Conservation (phyloP, 1,140 invertebrate genomes). For the Meloidogyne chitwoodi region DNA sequence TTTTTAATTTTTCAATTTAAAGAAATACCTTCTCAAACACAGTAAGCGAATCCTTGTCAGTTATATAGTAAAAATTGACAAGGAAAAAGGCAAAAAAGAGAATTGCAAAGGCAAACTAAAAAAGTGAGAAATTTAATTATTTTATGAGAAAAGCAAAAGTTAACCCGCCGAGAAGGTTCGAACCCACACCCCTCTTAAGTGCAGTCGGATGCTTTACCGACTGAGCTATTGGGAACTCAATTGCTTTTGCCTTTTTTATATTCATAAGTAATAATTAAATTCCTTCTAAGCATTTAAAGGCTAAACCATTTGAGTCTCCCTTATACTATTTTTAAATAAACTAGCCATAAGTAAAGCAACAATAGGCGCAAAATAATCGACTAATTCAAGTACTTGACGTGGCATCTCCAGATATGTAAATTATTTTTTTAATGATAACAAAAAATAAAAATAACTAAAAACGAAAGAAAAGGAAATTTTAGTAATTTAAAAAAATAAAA, state of each 20-base stretch:
- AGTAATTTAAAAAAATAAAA: not conserved
- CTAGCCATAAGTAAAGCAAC: constrained; percentile 9
- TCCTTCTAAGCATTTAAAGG: too few relatives aligned
- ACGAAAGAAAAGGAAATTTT: too few relatives aligned
- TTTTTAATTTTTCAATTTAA: not conserved
- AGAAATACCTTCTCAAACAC: constrained; percentile 10
- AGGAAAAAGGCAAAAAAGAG: constrained; percentile 13
- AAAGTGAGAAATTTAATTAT: not conserved
- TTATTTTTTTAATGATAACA: not conserved
- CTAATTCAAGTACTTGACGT: constrained; percentile 16
- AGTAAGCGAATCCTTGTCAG: constrained; percentile 11
- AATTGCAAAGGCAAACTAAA: constrained; percentile 9
- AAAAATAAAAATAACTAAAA: not conserved
- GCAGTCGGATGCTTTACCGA: not conserved
- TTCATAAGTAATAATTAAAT: too few relatives aligned
- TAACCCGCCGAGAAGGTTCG: too few relatives aligned
- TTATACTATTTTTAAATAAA: not conserved
- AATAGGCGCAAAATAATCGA: constrained; percentile 9
- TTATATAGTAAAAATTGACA: constrained; percentile 18
- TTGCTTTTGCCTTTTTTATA: too few relatives aligned
- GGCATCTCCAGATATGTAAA: not conserved
- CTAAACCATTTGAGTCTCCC: not conserved
- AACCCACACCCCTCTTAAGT: not conserved
- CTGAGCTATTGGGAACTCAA: too few relatives aligned
- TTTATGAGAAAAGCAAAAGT: too few relatives aligned